Evolutionary conservation across 2,888 invertebrate genomes (phyloP), one percentile per base, ranked within the genome.

Genomic region (Drosophila niveifrons): DNA sequence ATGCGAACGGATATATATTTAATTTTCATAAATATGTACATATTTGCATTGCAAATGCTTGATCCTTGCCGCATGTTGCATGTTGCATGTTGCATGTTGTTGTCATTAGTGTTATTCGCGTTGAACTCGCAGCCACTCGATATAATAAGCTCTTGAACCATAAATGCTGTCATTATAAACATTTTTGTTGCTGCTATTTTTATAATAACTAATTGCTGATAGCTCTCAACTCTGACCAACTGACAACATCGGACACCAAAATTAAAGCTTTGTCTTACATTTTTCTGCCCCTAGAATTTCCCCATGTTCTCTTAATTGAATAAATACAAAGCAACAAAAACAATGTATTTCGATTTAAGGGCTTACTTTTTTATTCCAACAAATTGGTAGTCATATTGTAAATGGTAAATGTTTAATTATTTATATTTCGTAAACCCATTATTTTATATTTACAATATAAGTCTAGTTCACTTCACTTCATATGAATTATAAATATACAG

Each of bases 21-120:
- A 62, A 64, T 64, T 65, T 62, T 41, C 69, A 66, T 58, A 78
- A 77, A 57, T 36, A 55, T 10, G 10, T 31, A 41, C 57, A 71
- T 71, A 65, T 59, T 71, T 74, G 18, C 31, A 44, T 36, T 57
- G 56, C 48, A 57, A 50, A 29, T 57, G 36, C 18, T 55, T 63
- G 51, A 39, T 17, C 52, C 44, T 23, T 23, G 6, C 50, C 47
- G 55, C 31, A 50, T 44, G 59, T 39, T 50, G 55, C 31, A 50
- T 44, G 59, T 39, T 23, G 23, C 23, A 23, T 23, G 23, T 23
- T 50, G 61, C 31, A 50, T 44, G 59, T 39, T 23, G 23, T 23
- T 62, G 36, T 66, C 65, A 66, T 75, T 75, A 67, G 58, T 13
- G 36, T 23, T 15, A 41, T 57, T 61, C 58, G 59, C 56, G 70